Percentiles rank a stretch among this genome's conserved stretches.
Conservation (phyloP, 2,113 vertebrate species). For the Trematomus loennbergii region DNA sequence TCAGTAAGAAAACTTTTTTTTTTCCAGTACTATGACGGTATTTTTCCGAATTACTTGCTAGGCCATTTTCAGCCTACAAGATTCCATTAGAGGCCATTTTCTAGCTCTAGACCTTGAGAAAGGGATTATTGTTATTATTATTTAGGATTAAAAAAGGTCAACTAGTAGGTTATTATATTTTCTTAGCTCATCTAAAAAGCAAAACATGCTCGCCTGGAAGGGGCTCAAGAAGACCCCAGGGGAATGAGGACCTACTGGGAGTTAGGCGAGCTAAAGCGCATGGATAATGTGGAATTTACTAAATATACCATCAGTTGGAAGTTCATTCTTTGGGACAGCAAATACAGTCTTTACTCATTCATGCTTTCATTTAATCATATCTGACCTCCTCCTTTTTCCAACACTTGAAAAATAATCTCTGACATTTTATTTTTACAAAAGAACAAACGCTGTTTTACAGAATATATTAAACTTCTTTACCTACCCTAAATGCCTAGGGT, state of each 20-base stretch:
- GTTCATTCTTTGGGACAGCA: background rate
- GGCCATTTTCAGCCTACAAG: background rate
- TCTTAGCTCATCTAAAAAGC: constrained; percentile 12
- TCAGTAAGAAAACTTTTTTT: background rate
- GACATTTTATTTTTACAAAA: background rate
- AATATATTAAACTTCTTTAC: background rate
- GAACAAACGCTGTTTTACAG: constrained; percentile 12
- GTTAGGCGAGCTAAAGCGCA: constrained; percentile 26
- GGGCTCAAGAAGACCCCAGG: constrained; percentile 13
- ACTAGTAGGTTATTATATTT: constrained; percentile 2
- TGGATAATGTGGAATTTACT: constrained; percentile 22
- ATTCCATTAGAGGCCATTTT: background rate
- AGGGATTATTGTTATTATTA: background rate
- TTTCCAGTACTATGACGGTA: background rate
- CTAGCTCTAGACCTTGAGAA: constrained; percentile 6
- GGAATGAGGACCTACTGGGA: constrained; percentile 4
- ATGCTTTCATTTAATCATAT: constrained; percentile 1
- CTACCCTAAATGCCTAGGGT: background rate
- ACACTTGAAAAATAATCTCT: background rate
- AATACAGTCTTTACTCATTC: background rate
- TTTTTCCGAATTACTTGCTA: constrained; percentile 9
- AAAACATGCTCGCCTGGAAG: constrained; percentile 3
- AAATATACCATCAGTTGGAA: constrained; percentile 38
- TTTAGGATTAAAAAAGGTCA: background rate
- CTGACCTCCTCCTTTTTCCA: background rate